Percentiles rank a stretch among this genome's conserved stretches.
Evolutionary conservation across 2,113 vertebrate species (phyloP).

Genomic region (Cheilinus undulatus): DNA sequence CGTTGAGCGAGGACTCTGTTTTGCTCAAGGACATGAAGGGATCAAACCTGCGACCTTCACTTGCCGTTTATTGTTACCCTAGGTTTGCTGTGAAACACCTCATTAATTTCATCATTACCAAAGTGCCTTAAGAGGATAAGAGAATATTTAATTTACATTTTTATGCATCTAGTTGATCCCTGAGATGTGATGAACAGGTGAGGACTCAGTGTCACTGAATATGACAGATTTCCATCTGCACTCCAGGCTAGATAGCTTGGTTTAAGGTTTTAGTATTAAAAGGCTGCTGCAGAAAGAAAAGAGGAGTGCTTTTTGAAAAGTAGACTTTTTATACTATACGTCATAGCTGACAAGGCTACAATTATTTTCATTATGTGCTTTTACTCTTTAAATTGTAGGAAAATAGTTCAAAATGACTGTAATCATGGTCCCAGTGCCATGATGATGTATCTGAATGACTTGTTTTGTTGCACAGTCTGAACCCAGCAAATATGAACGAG

Average conservation of each 20-base stretch:
- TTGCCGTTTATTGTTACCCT: constrained; percentile 35
- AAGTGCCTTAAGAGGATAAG: constrained; percentile 48
- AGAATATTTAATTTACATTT: constrained; percentile 43
- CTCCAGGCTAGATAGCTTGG: neutral
- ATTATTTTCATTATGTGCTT: neutral
- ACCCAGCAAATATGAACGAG: neutral
- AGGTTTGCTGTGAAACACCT: constrained; percentile 12
- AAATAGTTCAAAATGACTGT: neutral
- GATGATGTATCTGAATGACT: neutral
- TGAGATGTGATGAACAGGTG: constrained; percentile 24
- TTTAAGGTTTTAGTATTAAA: neutral
- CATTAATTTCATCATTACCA: constrained; percentile 33
- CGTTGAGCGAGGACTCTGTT: constrained; percentile 1
- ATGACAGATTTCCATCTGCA: constrained; percentile 1
- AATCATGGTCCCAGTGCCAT: neutral
- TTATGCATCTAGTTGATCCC: constrained; percentile 40
- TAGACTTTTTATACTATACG: neutral
- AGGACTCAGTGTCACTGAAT: constrained; percentile 15
- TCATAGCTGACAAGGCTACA: neutral
- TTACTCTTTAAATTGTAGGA: neutral
- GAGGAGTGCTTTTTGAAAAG: too few relatives aligned
- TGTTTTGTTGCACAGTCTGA: neutral
- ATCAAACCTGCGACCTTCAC: constrained; percentile 46
- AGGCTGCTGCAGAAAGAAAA: constrained; percentile 2
- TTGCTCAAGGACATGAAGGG: constrained; percentile 31